Evolutionary conservation across 1,140 invertebrate species (phyloP), one percentile per base, ranked within the genome.

Genomic region (Lepidurus arcticus): DNA sequence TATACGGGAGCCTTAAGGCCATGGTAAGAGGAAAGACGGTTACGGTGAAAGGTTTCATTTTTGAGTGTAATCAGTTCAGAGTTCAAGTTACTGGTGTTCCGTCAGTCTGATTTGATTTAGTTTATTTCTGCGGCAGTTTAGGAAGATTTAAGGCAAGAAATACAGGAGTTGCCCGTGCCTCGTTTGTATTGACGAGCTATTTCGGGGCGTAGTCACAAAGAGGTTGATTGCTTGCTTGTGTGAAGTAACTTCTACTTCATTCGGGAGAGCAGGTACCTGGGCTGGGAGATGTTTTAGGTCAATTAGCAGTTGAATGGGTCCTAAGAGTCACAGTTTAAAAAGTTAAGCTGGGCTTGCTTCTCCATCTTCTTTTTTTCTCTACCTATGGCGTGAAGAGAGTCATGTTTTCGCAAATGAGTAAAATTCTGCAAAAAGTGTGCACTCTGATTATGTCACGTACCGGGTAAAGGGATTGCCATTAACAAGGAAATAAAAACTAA

Each of bases 371-470:
- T 65, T 65, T 65, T 65, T 16, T 65, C 21, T 65, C 1, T 65
- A n/a, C n/a, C 1, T 65, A 65, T 13, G n/a, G 53, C 6, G 13
- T 13, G 53, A 16, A 16, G 21, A 65, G 53, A 65, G 53, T 5
- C 53, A 9, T 21, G 21, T 13, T 65, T 65, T 21, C 21, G 4
- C 53, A 21, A 65, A 65, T 65, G 53, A 65, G 53, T 65, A 6
- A 21, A 21, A 21, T 13, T 7, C 53, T 65, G 53, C 53, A 21
- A 16, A 16, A 65, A 0, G 16, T 65, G 21, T 65, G 21, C 53
- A n/a, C 16, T 65, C 16, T 65, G 53, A 65, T 65, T 65, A 65
- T 65, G 53, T 65, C 53, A 65, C 53, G 53, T 65, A 8, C 53
- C 7, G 53, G 53, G 53, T 65, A 65, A 65, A n/a, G 53, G 21